phyloP scores from a whole-genome alignment of 2,888 invertebrate species.

The Phalera bucephala region DNA sequence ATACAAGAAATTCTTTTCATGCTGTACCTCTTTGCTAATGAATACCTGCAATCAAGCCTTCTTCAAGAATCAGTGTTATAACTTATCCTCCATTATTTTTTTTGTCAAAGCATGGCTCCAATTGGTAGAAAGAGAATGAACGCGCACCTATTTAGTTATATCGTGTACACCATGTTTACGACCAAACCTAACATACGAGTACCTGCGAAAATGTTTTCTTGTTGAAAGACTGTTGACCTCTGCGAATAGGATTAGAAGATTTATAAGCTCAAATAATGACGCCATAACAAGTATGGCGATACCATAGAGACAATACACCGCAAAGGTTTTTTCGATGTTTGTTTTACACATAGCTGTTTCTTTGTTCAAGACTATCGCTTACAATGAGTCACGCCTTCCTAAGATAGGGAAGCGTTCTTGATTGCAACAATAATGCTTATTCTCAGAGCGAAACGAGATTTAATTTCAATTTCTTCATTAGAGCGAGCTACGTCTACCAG shows the following conservation, averaged over 20 bases:
- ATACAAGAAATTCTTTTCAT: no score
- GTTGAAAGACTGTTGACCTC: conserved; percentile 31
- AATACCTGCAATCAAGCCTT: no score
- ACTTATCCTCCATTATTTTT: no score
- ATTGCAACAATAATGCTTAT: conserved; percentile 15
- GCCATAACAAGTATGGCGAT: conserved; percentile 4
- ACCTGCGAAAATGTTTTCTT: conserved; percentile 29
- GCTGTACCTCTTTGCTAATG: no score
- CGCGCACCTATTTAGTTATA: no score
- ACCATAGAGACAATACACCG: conserved; percentile 8
- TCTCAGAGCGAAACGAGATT: conserved; percentile 16
- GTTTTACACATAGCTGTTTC: conserved; percentile 18
- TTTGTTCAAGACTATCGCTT: conserved; percentile 26
- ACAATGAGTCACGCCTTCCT: conserved; percentile 22
- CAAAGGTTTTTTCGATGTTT: conserved; percentile 15
- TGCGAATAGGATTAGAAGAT: conserved; percentile 25
- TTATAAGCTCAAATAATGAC: conserved; percentile 13
- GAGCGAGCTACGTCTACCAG: conserved; percentile 37
- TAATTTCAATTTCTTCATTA: conserved; percentile 41
- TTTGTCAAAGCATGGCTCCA: no score
- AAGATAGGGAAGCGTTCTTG: conserved; percentile 16
- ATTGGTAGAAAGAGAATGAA: no score
- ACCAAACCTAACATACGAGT: conserved; percentile 10
- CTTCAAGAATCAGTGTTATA: no score
- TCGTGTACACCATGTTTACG: conserved; percentile 20